Evolutionary conservation across 1,140 invertebrate genomes (phyloP).

Genomic region (Oedothorax gibbosus): DNA sequence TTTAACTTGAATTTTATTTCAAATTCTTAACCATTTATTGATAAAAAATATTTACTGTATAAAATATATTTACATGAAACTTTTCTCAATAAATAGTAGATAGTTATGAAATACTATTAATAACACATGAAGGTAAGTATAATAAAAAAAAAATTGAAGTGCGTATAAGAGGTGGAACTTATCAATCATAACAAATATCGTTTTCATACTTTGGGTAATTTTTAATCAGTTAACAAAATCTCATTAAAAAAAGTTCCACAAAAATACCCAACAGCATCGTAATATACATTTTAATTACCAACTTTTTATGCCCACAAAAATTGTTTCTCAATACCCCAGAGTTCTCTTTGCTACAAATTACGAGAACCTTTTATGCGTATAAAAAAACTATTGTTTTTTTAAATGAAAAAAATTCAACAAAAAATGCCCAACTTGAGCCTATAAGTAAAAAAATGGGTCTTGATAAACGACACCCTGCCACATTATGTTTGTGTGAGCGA

Average conservation of each 20-base stretch:
- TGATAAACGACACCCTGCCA: constrained; percentile 32
- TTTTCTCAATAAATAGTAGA: too few species aligned
- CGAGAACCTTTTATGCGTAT: not conserved
- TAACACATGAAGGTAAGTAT: too few species aligned
- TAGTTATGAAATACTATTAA: too few species aligned
- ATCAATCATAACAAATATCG: too few species aligned
- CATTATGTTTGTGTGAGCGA: constrained; percentile 15
- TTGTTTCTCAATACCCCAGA: constrained; percentile 43
- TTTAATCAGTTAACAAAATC: too few species aligned
- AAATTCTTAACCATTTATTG: too few species aligned
- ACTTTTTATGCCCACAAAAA: constrained; percentile 32
- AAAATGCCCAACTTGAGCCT: not conserved
- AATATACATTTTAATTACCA: constrained; percentile 53
- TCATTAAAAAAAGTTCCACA: not conserved
- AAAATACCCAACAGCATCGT: constrained; percentile 7
- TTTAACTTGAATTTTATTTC: too few species aligned
- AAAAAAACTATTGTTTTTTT: constrained; percentile 18
- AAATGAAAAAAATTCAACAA: not conserved
- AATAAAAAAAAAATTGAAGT: too few species aligned
- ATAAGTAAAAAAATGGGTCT: not conserved
- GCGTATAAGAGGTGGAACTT: too few species aligned
- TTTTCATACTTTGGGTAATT: too few species aligned
- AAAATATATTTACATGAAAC: too few species aligned
- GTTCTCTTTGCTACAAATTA: not conserved
- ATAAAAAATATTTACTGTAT: too few species aligned